Evolutionary conservation across 2,797 vertebrate genomes (phyloP).

Genomic region (Sebastes nivosus): DNA sequence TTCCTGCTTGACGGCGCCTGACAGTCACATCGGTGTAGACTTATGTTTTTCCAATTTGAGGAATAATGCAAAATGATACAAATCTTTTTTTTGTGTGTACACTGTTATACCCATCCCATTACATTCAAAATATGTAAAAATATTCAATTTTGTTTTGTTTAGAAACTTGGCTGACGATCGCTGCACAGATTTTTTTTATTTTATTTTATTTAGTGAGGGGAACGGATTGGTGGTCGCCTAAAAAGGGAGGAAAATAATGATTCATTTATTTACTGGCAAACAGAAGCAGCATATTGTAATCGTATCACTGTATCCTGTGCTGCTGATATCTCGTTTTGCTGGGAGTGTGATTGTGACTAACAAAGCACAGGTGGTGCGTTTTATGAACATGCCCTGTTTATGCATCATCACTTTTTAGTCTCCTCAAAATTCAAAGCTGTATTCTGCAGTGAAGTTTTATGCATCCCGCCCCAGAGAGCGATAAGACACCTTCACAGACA

Average conservation of each 20-base stretch:
- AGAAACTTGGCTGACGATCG: conserved; percentile 8
- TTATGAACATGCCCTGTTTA: conserved; percentile 52
- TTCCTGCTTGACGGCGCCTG: conserved; percentile 23
- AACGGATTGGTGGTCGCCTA: neutral
- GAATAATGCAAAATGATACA: conserved; percentile 10
- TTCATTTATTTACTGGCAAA: conserved; percentile 54
- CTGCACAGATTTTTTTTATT: neutral
- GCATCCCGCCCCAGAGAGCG: conserved; percentile 35
- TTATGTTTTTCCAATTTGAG: conserved; percentile 19
- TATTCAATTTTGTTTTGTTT: conserved; percentile 2
- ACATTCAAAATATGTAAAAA: neutral
- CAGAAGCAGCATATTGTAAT: conserved; percentile 40
- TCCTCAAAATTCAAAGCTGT: conserved; percentile 40
- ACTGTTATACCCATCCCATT: neutral
- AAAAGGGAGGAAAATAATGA: neutral
- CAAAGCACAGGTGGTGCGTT: conserved; percentile 38
- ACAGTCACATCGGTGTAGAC: conserved; percentile 13
- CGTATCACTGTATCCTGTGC: conserved; percentile 22
- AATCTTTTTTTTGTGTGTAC: neutral
- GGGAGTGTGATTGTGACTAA: conserved; percentile 28
- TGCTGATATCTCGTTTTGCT: conserved; percentile 39
- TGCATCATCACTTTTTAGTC: conserved; percentile 57
- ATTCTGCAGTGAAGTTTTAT: conserved; percentile 40
- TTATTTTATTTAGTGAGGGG: conserved; percentile 13
- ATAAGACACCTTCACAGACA: conserved; percentile 23